These are phyloP conservation scores for Rhinoraja longicauda DNA, from an alignment of 2,797 vertebrate genomes.

Conservation along the genomic window DNA sequence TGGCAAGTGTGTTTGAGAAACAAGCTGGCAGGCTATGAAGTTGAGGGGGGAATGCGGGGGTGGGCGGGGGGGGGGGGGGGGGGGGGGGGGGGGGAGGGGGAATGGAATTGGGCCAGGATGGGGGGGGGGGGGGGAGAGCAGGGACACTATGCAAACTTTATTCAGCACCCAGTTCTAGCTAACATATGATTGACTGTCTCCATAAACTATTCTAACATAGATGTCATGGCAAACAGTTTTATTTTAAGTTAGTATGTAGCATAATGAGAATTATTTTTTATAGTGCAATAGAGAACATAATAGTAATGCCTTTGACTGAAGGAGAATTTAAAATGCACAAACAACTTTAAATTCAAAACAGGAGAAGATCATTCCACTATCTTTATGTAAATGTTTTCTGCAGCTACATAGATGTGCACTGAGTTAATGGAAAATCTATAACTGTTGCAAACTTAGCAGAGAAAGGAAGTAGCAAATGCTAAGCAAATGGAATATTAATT, in stretches of 20 bases:
- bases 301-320: not conserved
- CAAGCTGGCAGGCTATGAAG: not conserved
- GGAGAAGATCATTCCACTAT: not conserved
- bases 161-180: not conserved
- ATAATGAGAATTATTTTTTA: not conserved
- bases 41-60: not conserved
- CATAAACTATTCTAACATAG: not conserved
- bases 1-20: not conserved
- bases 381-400: not conserved
- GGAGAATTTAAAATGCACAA: not conserved
- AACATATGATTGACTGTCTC: not conserved
- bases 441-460: not conserved
- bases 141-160: not conserved
- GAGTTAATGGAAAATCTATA: not conserved
- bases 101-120: too few relatives aligned
- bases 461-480: not conserved
- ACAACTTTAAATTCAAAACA: not conserved
- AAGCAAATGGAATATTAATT: not conserved
- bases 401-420: not conserved
- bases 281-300: not conserved
- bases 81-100: too few relatives aligned
- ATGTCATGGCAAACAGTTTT: not conserved
- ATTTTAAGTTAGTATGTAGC: not conserved
- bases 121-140: too few relatives aligned
- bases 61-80: too few relatives aligned